Conservation (phyloP, 2,113 vertebrate species). For the Pogona vitticeps region DNA sequence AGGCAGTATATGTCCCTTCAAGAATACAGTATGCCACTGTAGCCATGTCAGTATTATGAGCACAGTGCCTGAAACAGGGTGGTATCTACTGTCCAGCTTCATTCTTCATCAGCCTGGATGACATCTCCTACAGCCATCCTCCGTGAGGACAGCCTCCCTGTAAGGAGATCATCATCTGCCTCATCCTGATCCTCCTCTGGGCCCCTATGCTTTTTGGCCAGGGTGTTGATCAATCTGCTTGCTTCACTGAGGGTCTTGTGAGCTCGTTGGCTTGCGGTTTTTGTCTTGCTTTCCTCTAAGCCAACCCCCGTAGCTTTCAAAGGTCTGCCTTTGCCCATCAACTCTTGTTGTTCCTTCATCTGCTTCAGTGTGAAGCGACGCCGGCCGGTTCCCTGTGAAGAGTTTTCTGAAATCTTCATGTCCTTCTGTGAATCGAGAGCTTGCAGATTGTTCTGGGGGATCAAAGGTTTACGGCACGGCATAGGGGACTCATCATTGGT, state of each 20-base stretch:
- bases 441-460: conserved; percentile 23
- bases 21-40: background rate
- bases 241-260: conserved; percentile 66
- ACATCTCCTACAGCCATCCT: conserved; percentile 69
- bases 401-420: background rate
- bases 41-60: background rate
- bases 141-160: conserved; percentile 55
- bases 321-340: conserved; percentile 66
- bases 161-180: conserved; percentile 50
- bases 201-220: conserved; percentile 67
- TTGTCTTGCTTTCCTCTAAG: conserved; percentile 64
- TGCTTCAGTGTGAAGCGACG: conserved; percentile 68
- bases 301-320: conserved; percentile 64
- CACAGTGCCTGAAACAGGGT: background rate
- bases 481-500: conserved; percentile 19
- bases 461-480: background rate
- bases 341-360: conserved; percentile 68
- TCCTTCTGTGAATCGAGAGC: conserved; percentile 6
- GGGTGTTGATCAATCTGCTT: conserved; percentile 68
- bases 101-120: conserved; percentile 68
- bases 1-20: background rate
- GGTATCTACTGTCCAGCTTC: background rate
- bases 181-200: conserved; percentile 43
- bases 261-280: conserved; percentile 55
- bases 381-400: conserved; percentile 27